phyloP scores from a whole-genome alignment of 2,888 invertebrate species.

The Bhutanitis thaidina region DNA sequence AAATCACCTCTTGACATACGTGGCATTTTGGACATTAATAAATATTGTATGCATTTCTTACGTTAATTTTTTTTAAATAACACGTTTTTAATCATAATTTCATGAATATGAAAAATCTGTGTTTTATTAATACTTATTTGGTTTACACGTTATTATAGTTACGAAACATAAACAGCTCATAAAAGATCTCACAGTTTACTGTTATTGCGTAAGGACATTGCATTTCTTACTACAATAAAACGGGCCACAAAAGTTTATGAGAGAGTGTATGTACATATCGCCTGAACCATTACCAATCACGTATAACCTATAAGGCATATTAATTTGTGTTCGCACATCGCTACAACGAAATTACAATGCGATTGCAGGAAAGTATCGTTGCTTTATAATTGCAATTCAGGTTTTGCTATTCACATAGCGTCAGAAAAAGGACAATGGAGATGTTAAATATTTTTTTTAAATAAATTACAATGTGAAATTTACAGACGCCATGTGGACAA shows the following conservation, averaged over 20 bases:
- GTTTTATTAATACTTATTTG: background rate
- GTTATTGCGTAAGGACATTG: slow-evolving; percentile 16
- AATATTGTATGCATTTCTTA: too few relatives aligned
- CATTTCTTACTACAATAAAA: slow-evolving; percentile 19
- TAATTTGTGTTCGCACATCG: slow-evolving; percentile 18
- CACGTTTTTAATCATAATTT: too few relatives aligned
- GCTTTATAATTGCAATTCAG: background rate
- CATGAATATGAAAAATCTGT: too few relatives aligned
- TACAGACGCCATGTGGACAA: too few relatives aligned
- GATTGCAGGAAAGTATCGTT: slow-evolving; percentile 4
- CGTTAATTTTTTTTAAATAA: too few relatives aligned
- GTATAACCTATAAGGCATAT: slow-evolving; percentile 10
- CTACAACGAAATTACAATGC: slow-evolving; percentile 6
- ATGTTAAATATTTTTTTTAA: too few relatives aligned
- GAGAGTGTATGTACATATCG: slow-evolving; percentile 7
- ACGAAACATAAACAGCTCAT: slow-evolving; percentile 11
- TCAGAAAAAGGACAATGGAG: background rate
- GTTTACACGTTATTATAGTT: slow-evolving; percentile 1
- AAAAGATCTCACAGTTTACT: slow-evolving; percentile 8
- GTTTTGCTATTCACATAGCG: too few relatives aligned
- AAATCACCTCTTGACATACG: too few relatives aligned
- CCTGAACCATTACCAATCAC: slow-evolving; percentile 11
- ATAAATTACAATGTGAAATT: too few relatives aligned
- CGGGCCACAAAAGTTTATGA: slow-evolving; percentile 13
- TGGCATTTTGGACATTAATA: too few relatives aligned